Evolutionary conservation across 2,888 invertebrate species (phyloP).

Genomic region (Macrophya annulata): DNA sequence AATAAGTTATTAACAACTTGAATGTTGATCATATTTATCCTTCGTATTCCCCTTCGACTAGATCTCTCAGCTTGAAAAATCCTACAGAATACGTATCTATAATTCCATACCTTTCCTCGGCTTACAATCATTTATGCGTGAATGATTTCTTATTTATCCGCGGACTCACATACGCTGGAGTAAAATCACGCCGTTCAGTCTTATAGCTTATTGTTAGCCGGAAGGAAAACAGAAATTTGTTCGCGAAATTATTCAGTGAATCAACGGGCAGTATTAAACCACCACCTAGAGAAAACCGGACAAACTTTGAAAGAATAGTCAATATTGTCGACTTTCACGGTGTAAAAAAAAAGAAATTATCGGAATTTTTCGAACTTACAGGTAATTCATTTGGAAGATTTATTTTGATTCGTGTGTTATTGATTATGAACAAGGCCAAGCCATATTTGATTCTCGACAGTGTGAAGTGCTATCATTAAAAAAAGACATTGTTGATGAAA

Average conservation of each 20-base stretch:
- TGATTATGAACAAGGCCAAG: no score
- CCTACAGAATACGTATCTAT: neutral
- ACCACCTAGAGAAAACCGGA: neutral
- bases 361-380: no score
- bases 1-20: no score
- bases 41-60: neutral
- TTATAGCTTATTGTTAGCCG: slow-evolving; percentile 9
- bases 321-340: neutral
- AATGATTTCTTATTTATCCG: neutral
- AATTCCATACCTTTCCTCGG: neutral
- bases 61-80: neutral
- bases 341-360: no score
- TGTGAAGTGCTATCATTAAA: no score
- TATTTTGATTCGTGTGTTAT: no score
- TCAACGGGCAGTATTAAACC: slow-evolving; percentile 6
- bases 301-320: neutral
- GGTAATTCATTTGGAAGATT: no score
- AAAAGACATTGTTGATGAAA: no score
- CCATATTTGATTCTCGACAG: no score
- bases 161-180: neutral
- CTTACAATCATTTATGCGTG: neutral
- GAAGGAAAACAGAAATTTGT: slow-evolving; percentile 1
- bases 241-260: slow-evolving; percentile 17
- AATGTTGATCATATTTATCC: no score
- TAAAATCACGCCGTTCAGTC: neutral